Evolutionary conservation across 2,888 invertebrate species (phyloP).

Genomic region (Nomada fabriciana): DNA sequence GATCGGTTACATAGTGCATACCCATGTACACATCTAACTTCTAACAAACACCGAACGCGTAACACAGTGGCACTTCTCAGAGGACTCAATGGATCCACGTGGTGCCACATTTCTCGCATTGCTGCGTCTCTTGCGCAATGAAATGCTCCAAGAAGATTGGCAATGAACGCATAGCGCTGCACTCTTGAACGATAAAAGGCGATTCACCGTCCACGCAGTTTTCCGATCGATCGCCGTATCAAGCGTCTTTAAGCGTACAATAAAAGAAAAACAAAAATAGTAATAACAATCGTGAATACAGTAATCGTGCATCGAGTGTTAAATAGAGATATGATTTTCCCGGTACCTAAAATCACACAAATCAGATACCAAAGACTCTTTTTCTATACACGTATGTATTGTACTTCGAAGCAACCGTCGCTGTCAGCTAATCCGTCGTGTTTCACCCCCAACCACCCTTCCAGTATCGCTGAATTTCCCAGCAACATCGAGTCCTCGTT

Average conservation of each 20-base stretch:
- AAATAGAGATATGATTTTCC: too few relatives aligned
- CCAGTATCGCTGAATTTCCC: neutral
- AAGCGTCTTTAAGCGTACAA: neutral
- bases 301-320: too few relatives aligned
- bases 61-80: neutral
- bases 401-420: too few relatives aligned
- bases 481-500: neutral
- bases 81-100: slow-evolving; percentile 13
- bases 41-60: neutral
- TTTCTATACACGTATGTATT: too few relatives aligned
- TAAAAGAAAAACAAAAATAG: neutral
- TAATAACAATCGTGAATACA: neutral
- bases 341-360: too few relatives aligned
- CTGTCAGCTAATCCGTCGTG: too few relatives aligned
- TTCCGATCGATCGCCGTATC: neutral
- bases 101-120: slow-evolving; percentile 14
- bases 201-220: neutral
- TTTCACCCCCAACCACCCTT: neutral
- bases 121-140: slow-evolving; percentile 4
- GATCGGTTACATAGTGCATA: neutral
- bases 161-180: neutral
- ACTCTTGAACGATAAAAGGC: slow-evolving; percentile 8
- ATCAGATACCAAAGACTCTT: too few relatives aligned
- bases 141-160: neutral
- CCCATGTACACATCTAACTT: neutral